These are phyloP conservation scores for Apogon talboti DNA, from an alignment of 2,797 vertebrate genomes.

Conservation along the genomic window DNA sequence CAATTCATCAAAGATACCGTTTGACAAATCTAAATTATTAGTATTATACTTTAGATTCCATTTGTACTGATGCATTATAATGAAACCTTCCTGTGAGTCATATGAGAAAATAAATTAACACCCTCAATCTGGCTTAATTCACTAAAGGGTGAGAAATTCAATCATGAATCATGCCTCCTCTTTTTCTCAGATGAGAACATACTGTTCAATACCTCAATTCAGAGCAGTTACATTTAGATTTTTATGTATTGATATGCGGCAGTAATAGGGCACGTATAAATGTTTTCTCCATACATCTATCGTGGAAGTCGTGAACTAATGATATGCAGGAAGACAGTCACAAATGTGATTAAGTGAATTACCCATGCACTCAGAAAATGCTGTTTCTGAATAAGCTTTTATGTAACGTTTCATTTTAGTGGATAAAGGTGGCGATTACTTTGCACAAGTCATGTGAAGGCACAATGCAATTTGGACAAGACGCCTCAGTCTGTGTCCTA, in stretches of 20 bases:
- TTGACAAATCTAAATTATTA: constrained; percentile 14
- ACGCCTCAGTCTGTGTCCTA: constrained; percentile 81
- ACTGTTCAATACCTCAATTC: constrained; percentile 52
- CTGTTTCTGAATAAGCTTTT: constrained; percentile 26
- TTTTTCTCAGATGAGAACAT: constrained; percentile 65
- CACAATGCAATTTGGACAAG: constrained; percentile 70
- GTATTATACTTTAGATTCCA: constrained; percentile 24
- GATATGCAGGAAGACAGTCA: constrained; percentile 36
- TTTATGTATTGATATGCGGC: constrained; percentile 28
- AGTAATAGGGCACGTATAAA: constrained; percentile 36
- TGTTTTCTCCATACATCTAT: constrained; percentile 31
- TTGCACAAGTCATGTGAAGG: constrained; percentile 56
- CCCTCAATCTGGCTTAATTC: constrained; percentile 44
- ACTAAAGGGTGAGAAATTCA: constrained; percentile 61
- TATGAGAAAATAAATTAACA: constrained; percentile 57
- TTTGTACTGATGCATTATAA: constrained; percentile 27
- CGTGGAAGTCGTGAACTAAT: constrained; percentile 21
- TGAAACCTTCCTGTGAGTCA: constrained; percentile 46
- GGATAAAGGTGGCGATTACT: constrained; percentile 11
- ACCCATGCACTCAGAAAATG: constrained; percentile 26
- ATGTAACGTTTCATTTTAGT: background rate
- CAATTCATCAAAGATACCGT: background rate
- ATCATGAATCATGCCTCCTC: constrained; percentile 64
- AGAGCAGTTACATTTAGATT: constrained; percentile 32
- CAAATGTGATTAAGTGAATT: constrained; percentile 52